Base-by-base conservation (phyloP, 2,113 vertebrate genomes). In the Ammodytes marinus region DNA sequence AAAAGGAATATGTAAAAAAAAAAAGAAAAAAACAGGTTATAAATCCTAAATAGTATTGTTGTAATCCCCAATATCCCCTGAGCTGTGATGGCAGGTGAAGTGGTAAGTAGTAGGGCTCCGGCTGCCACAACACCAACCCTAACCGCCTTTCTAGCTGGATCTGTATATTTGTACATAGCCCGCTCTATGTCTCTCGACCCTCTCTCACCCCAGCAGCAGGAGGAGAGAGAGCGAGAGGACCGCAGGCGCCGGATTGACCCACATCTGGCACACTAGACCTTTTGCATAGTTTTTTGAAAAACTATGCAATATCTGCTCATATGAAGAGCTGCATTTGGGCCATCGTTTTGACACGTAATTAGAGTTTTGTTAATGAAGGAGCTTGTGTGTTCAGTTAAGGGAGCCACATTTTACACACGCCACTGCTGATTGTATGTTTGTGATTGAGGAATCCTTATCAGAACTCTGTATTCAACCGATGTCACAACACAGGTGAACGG, bases 1-100 rank as follows among this genome's bases (percentile, higher is more conserved):
- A 37, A 35, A n/a, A 12, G 19, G 27, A n/a, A 74, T 64, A 43
- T 57, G 37, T 47, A 74, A 58, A 80, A 74, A 73, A 35, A 74
- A 84, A 79, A 72, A 66, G 64, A 79, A 27, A 27, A 27, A 27
- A 27, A 27, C 27, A 27, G 70, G 64, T 65, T 82, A 69, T 87
- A 88, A 95, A 93, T 85, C 91, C 85, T 63, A 85, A 94, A 92
- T 94, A 92, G 89, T 55, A 69, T 91, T 86, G 78, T 93, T 83
- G 80, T 87, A 89, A 93, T 91, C 88, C 84, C n/a, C 49, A 89
- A 70, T 27, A 27, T 88, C 85, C 82, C 72, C 82, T 75, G 85
- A 88, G 89, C 77, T 9, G 68, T 9, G 59, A 43, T 46, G 60
- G 69, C 39, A 70, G 85, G 87, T 93, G 82, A 87, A 73, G 79